Percentiles rank a stretch among this genome's conserved stretches.
These are phyloP conservation scores for Mellilla xanthometata DNA, from an alignment of 2,888 invertebrate genomes.

Conservation along the genomic window DNA sequence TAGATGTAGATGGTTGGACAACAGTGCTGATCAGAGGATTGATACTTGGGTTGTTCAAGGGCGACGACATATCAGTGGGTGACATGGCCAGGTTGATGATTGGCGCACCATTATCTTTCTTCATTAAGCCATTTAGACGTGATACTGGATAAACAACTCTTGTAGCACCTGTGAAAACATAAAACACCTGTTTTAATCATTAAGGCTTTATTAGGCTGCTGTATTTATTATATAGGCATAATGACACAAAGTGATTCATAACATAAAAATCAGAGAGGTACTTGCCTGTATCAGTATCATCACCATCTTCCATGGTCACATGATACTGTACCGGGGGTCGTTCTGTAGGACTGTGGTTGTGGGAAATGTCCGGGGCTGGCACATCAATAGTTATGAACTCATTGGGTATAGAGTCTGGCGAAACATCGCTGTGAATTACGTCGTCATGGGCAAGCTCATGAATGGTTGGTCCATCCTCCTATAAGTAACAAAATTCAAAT, in stretches of 20 bases:
- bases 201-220: no score
- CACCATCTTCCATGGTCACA: slow-evolving; percentile 74
- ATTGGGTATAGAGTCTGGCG: slow-evolving; percentile 54
- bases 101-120: no score
- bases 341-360: slow-evolving; percentile 39
- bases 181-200: no score
- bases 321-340: slow-evolving; percentile 58
- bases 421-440: slow-evolving; percentile 55
- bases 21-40: slow-evolving; percentile 43
- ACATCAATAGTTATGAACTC: slow-evolving; percentile 57
- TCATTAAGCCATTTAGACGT: slow-evolving; percentile 38
- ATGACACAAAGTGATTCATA: no score
- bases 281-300: slow-evolving; percentile 62
- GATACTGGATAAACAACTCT: slow-evolving; percentile 47
- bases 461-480: slow-evolving; percentile 79
- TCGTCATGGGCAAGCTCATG: slow-evolving; percentile 77
- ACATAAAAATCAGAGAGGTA: not conserved
- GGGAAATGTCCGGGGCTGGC: slow-evolving; percentile 33
- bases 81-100: slow-evolving; percentile 49
- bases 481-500: no score
- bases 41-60: slow-evolving; percentile 37
- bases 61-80: slow-evolving; percentile 43
- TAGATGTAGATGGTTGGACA: slow-evolving; percentile 49
- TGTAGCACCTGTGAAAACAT: slow-evolving; percentile 39
- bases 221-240: no score